A percentile compares a stretch with the other conserved stretches of the same genome.
phyloP scores from a whole-genome alignment of 2,888 invertebrate genomes.

The Meteorus cinctellus region DNA sequence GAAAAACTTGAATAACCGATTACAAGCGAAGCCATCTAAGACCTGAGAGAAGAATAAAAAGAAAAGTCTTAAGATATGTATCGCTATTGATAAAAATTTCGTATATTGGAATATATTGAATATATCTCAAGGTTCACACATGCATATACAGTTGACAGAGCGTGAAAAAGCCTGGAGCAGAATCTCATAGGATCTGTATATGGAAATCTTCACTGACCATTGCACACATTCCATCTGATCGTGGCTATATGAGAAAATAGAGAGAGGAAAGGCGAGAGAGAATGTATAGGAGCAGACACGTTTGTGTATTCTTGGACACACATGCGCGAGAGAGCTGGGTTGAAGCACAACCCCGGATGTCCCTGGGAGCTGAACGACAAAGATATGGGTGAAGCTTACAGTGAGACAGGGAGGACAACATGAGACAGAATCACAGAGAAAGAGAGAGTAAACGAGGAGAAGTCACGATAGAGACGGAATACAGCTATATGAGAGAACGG shows the following conservation, averaged over 20 bases:
- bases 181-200: slow-evolving; percentile 10
- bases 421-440: neutral
- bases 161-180: neutral
- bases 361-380: slow-evolving; percentile 10
- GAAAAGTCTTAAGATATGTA: too few species aligned
- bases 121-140: neutral
- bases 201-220: slow-evolving; percentile 19
- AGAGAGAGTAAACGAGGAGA: slow-evolving; percentile 35
- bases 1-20: too few species aligned
- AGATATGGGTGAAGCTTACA: slow-evolving; percentile 1
- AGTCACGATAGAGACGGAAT: slow-evolving; percentile 39
- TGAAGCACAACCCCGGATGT: slow-evolving; percentile 32
- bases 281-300: neutral
- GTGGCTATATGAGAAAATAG: slow-evolving; percentile 38
- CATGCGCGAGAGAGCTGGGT: slow-evolving; percentile 34
- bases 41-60: too few species aligned
- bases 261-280: slow-evolving; percentile 8
- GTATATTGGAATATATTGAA: neutral
- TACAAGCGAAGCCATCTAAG: too few species aligned
- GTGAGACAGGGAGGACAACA: slow-evolving; percentile 9
- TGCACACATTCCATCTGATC: slow-evolving; percentile 34
- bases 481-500: slow-evolving; percentile 55
- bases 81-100: slow-evolving; percentile 10
- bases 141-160: neutral
- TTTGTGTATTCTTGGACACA: slow-evolving; percentile 30